phyloP scores from a whole-genome alignment of 2,113 vertebrate species.

The Gymnorhina tibicen region DNA sequence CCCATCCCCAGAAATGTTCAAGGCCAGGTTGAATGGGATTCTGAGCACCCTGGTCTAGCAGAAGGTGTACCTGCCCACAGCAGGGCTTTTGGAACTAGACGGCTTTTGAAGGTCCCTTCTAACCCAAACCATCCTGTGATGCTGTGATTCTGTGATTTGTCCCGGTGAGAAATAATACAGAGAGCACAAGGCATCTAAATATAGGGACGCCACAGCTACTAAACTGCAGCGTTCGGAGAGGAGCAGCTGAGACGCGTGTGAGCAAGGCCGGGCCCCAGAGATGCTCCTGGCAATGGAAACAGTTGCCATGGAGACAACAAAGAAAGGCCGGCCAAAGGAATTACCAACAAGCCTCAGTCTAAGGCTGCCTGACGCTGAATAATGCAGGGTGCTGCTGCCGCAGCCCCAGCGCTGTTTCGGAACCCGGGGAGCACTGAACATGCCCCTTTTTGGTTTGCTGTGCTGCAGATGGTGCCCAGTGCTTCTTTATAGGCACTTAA shows the following conservation, averaged over 20 bases:
- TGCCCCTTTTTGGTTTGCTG: neutral
- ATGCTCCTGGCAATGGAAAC: conserved; percentile 76
- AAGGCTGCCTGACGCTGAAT: conserved; percentile 68
- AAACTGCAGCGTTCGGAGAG: conserved; percentile 59
- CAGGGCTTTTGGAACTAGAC: neutral
- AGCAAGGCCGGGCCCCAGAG: conserved; percentile 78
- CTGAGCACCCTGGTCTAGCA: neutral
- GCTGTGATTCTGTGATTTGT: neutral
- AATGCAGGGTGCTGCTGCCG: conserved; percentile 26
- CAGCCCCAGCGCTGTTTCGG: neutral
- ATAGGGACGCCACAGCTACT: conserved; percentile 22
- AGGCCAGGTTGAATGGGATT: neutral
- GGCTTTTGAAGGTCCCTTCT: neutral
- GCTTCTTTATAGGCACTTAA: neutral
- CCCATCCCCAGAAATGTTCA: neutral
- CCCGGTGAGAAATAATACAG: neutral
- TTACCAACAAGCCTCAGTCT: conserved; percentile 76
- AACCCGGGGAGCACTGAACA: neutral
- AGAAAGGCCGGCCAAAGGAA: conserved; percentile 76
- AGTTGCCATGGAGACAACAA: conserved; percentile 85
- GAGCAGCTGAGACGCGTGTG: conserved; percentile 67
- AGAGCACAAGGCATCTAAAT: conserved; percentile 10
- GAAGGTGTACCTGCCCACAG: neutral
- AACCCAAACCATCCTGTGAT: neutral
- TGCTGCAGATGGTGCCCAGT: neutral